Conservation (phyloP, 1,140 invertebrate species). For the Lepidurus apus region DNA sequence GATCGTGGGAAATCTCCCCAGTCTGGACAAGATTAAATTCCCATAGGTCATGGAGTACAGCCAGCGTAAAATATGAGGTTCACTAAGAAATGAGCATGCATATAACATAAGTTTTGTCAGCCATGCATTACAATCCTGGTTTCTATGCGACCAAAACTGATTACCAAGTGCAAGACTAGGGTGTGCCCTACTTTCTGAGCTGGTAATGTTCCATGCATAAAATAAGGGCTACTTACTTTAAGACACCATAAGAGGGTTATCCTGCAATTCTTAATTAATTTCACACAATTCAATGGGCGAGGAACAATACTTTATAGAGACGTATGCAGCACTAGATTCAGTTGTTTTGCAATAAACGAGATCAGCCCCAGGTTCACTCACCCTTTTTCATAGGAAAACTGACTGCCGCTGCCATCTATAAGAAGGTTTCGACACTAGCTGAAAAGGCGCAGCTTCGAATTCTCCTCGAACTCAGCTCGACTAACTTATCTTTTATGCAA, state of each 20-base stretch:
- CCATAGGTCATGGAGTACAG: too few relatives aligned
- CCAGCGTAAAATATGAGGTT: too few relatives aligned
- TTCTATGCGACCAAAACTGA: neutral
- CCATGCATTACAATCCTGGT: neutral
- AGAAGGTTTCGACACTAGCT: neutral
- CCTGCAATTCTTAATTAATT: neutral
- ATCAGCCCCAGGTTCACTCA: slow-evolving; percentile 9
- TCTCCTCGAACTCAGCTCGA: too few relatives aligned
- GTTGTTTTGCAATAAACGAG: slow-evolving; percentile 5
- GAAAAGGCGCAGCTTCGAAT: neutral
- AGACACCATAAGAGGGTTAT: neutral
- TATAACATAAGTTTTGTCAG: neutral
- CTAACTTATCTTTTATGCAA: neutral
- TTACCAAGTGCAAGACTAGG: neutral
- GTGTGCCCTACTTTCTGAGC: neutral
- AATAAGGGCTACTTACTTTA: neutral
- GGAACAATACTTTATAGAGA: neutral
- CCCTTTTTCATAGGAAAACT: neutral
- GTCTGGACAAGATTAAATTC: too few relatives aligned
- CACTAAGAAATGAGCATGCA: neutral
- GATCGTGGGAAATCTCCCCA: too few relatives aligned
- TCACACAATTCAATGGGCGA: neutral
- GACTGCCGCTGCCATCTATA: neutral
- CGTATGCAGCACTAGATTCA: slow-evolving; percentile 19
- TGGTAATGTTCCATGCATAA: neutral